Percentiles rank a stretch among this genome's conserved stretches.
Evolutionary conservation across 2,113 vertebrate species (phyloP).

Genomic region (Pollimyrus isidori): DNA sequence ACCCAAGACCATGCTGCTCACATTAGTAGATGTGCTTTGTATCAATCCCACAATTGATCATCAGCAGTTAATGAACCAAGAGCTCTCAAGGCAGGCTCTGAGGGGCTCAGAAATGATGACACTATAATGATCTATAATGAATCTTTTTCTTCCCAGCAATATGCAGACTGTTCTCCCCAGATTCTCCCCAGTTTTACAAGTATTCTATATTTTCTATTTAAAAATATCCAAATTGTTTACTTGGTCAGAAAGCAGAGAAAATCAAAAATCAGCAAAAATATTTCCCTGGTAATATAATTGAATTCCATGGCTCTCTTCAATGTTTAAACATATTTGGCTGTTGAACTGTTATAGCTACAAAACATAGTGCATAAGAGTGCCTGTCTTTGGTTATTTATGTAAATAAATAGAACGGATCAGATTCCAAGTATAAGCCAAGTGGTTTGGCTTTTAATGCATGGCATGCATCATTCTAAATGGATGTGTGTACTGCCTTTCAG

Average conservation of each 20-base stretch:
- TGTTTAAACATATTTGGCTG: slow-evolving; percentile 37
- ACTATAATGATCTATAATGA: not conserved
- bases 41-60: not conserved
- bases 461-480: slow-evolving; percentile 24
- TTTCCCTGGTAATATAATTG: not conserved
- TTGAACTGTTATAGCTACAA: slow-evolving; percentile 20
- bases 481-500: slow-evolving; percentile 25
- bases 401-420: slow-evolving; percentile 37
- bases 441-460: slow-evolving; percentile 35
- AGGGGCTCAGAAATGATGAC: slow-evolving; percentile 36
- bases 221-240: not conserved
- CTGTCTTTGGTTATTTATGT: slow-evolving; percentile 34
- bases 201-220: slow-evolving; percentile 18
- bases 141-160: not conserved
- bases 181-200: slow-evolving; percentile 7
- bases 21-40: not conserved
- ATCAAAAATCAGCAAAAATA: not conserved
- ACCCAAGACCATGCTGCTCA: not conserved
- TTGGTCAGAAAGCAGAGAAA: not conserved
- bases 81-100: not conserved
- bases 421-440: slow-evolving; percentile 28
- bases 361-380: slow-evolving; percentile 20
- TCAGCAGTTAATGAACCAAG: slow-evolving; percentile 27
- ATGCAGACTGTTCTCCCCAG: too few species aligned
- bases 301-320: slow-evolving; percentile 33